Percentiles rank a stretch among this genome's conserved stretches.
phyloP scores from a whole-genome alignment of 2,888 invertebrate species.

The Crematogaster levior region DNA sequence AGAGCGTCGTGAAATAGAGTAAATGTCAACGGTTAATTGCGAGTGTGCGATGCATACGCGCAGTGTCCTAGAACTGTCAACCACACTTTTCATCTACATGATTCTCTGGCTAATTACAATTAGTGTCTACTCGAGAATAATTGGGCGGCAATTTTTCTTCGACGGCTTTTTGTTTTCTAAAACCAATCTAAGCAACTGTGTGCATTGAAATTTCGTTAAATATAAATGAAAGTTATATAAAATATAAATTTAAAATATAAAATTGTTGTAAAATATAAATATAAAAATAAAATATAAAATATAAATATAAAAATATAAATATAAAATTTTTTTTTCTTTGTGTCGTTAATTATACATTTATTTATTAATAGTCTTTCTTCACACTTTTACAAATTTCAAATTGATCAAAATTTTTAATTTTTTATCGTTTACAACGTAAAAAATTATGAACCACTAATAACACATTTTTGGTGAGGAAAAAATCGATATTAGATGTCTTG shows the following conservation, averaged over 20 bases:
- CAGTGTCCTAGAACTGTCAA: slow-evolving; percentile 24
- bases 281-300: no score
- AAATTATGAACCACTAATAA: not conserved
- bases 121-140: not conserved
- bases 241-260: not conserved
- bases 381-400: not conserved
- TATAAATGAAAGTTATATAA: not conserved
- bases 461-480: not conserved
- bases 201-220: not conserved
- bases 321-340: not conserved
- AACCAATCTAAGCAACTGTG: no score
- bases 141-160: not conserved
- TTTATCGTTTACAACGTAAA: not conserved
- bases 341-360: not conserved
- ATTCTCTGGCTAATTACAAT: not conserved
- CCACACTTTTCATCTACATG: not conserved
- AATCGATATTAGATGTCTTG: not conserved
- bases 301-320: no score
- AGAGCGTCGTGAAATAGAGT: slow-evolving; percentile 63
- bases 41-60: slow-evolving; percentile 70
- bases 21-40: slow-evolving; percentile 79
- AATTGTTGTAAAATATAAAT: no score
- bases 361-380: not conserved
- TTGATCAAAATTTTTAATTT: not conserved
- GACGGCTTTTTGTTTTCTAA: not conserved